Conservation (phyloP, 2,113 vertebrate species). For the Tachycineta bicolor region DNA sequence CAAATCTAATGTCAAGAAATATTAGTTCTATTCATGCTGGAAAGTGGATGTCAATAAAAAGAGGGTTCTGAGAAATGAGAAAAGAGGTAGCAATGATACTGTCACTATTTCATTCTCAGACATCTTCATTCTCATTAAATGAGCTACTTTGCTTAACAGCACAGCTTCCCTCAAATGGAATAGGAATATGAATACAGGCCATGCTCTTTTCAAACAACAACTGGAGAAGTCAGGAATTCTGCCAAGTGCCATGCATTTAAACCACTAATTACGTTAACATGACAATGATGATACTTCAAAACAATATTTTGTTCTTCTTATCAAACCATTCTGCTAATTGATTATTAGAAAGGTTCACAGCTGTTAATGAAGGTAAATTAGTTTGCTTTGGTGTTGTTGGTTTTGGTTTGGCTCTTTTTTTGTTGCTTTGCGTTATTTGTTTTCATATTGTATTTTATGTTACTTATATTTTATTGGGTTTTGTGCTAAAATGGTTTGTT, state of each 20-base stretch:
- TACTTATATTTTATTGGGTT: too few species aligned
- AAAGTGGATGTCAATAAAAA: background rate
- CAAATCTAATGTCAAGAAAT: background rate
- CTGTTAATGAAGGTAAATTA: background rate
- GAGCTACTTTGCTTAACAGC: background rate
- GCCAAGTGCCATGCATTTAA: background rate
- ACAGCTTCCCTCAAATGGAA: background rate
- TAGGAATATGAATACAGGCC: background rate
- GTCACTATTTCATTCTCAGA: background rate
- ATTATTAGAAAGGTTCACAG: background rate
- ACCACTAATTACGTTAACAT: background rate
- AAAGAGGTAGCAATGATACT: background rate
- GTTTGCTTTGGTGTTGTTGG: background rate
- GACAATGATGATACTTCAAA: background rate
- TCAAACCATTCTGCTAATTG: background rate
- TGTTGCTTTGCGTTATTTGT: too few species aligned
- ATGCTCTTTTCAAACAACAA: background rate
- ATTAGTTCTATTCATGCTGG: background rate
- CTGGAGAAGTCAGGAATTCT: background rate
- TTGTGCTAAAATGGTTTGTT: too few species aligned
- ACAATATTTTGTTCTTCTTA: background rate
- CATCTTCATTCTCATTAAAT: background rate
- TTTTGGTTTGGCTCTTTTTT: background rate
- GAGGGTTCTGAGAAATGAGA: background rate
- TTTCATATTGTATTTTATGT: too few species aligned